Percentiles rank a stretch among this genome's conserved stretches.
Conservation (phyloP, 30 jellyfish, hydroid and myxozoan genomes). For the Rhopilema esculentum region DNA sequence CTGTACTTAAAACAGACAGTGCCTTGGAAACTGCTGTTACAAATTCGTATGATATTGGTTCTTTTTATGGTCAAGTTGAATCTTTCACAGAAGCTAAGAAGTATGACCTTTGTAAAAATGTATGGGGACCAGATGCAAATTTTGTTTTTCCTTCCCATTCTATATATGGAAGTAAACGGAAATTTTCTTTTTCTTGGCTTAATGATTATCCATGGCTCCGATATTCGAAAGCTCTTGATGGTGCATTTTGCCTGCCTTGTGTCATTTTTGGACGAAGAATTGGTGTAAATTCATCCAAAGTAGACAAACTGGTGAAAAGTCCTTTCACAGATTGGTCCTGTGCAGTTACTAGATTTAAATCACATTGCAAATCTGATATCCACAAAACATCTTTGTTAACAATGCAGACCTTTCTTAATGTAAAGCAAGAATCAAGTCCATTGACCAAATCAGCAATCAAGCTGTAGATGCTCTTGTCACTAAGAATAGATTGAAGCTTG, state of each 20-base stretch:
- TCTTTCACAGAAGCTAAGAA: constrained; percentile 1
- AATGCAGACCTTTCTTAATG: neutral
- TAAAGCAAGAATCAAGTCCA: too few species aligned
- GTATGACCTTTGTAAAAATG: neutral
- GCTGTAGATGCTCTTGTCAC: neutral
- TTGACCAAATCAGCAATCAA: too few species aligned
- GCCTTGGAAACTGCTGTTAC: too few species aligned
- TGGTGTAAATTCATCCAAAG: constrained; percentile 33
- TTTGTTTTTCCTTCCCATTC: neutral
- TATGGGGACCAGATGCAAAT: neutral
- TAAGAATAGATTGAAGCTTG: neutral
- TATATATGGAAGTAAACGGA: neutral
- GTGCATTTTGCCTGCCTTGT: constrained; percentile 61
- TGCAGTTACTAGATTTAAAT: neutral
- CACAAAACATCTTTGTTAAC: constrained; percentile 6
- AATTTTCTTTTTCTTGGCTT: constrained; percentile 20
- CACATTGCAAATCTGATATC: constrained; percentile 2
- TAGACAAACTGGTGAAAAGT: neutral
- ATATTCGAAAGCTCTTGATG: constrained; percentile 38
- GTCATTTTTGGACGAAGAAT: too few species aligned
- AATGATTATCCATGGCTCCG: constrained; percentile 35
- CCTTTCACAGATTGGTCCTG: constrained; percentile 29
- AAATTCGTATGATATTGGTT: constrained; percentile 11
- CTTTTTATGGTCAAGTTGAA: neutral
- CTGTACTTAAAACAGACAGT: too few species aligned